Evolutionary conservation across 2,797 vertebrate genomes (phyloP), one percentile per base, ranked within the genome.

Genomic region (Pangasius larnaudii): DNA sequence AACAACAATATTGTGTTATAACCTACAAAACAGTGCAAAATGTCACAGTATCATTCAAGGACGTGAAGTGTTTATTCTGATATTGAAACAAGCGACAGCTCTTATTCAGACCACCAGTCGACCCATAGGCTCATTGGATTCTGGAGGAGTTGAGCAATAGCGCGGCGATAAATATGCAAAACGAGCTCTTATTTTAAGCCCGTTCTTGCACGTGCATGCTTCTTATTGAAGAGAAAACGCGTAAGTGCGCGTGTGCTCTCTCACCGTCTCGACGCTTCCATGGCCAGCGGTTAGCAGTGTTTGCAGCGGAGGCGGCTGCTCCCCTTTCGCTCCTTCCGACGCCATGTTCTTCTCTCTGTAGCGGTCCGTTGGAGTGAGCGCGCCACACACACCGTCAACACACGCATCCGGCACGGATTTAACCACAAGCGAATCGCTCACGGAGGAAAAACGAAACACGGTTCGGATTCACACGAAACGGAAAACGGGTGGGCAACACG

Each of bases 241-340:
- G 5, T 8, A 11, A 0, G 80, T 2, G 81, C 4, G 61, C 0
- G 56, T 16, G 61, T 10, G 63, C 24, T 7, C 42, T 91, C 95
- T 95, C 94, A 97, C 96, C 96, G 95, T 92, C 92, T 96, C 96
- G 85, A 96, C 91, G 67, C 93, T 92, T 83, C 95, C 96, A 90
- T 94, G 93, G 91, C 92, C 94, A 91, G 95, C 93, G 91, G 96
- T 90, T n/a, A 95, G 92, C 93, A 96, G 94, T 80, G 95, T 94
- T 88, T 96, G 96, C 90, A 95, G 93, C 94, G 95, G 95, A 90
- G 96, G 95, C 95, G 96, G 96, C 95, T 94, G 96, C 95, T 98
- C 97, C 95, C 97, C 95, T 96, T 96, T 97, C 93, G 96, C 96
- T 95, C 97, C 96, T 94, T 98, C 97, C 94, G 98, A 98, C 98